Evolutionary conservation across 2,797 vertebrate species (phyloP).

Genomic region (Furcifer pardalis): DNA sequence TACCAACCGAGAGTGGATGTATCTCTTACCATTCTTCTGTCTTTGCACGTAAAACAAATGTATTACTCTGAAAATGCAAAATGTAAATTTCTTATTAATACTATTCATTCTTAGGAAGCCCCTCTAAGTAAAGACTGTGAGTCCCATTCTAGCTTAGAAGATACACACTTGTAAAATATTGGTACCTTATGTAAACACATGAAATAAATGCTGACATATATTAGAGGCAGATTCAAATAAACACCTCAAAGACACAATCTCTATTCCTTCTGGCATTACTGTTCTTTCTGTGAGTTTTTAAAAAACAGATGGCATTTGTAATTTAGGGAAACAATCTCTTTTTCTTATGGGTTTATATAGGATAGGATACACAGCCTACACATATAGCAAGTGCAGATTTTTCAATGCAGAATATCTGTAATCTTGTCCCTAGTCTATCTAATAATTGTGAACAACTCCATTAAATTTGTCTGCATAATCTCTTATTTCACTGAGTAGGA

Average conservation of each 20-base stretch:
- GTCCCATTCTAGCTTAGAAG: not conserved
- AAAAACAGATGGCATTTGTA: not conserved
- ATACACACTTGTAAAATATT: not conserved
- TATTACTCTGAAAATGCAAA: slow-evolving; percentile 74
- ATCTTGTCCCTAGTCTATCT: not conserved
- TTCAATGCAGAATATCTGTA: not conserved
- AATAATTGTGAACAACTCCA: not conserved
- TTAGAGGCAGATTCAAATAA: not conserved
- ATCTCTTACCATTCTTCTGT: slow-evolving; percentile 79
- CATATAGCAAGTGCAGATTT: too few species aligned
- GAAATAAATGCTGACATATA: not conserved
- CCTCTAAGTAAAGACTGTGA: not conserved
- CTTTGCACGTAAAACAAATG: slow-evolving; percentile 75
- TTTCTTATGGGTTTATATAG: not conserved
- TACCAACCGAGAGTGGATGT: not conserved
- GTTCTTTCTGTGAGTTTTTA: not conserved
- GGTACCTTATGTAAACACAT: not conserved
- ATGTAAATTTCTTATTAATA: not conserved
- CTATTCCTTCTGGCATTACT: not conserved
- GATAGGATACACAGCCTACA: too few species aligned
- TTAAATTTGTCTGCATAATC: not conserved
- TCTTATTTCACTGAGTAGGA: not conserved
- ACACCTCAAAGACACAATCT: not conserved
- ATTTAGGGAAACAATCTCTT: not conserved
- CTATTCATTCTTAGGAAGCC: not conserved